A percentile compares a stretch with the other conserved stretches of the same genome.
Conservation (phyloP, 2,888 invertebrate species). For the Dinocampus coccinellae region DNA sequence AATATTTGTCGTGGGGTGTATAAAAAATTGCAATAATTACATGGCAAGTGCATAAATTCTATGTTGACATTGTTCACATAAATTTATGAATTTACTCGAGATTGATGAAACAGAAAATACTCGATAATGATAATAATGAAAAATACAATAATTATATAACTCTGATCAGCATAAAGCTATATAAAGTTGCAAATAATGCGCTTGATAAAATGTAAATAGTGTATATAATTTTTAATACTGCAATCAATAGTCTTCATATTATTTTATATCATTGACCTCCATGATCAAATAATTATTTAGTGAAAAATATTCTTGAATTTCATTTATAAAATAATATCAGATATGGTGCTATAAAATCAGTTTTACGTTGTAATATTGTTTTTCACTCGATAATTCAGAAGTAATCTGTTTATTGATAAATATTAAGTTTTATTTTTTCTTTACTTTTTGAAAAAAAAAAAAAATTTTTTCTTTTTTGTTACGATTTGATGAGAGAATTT, state of each 20-base stretch:
- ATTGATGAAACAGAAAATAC: constrained; percentile 22
- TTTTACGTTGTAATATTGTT: constrained; percentile 21
- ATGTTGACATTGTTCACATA: background rate
- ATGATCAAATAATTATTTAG: background rate
- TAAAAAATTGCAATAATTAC: constrained; percentile 7
- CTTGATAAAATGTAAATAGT: constrained; percentile 43
- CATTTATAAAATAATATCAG: constrained; percentile 41
- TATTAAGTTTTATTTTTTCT: constrained; percentile 25
- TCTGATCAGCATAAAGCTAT: constrained; percentile 37
- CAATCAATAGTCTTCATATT: background rate
- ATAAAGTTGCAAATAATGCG: background rate
- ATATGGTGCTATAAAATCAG: constrained; percentile 57
- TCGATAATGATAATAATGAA: constrained; percentile 17
- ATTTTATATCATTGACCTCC: background rate
- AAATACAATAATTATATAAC: constrained; percentile 57
- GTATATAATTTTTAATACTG: constrained; percentile 42
- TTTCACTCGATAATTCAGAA: background rate
- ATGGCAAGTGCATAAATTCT: background rate
- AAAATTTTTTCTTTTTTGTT: background rate
- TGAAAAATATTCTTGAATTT: constrained; percentile 28
- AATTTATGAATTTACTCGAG: background rate
- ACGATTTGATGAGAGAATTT: background rate
- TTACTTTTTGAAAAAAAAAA: no score
- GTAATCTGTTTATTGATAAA: background rate
- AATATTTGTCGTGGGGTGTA: constrained; percentile 59